Evolutionary conservation across 1,140 invertebrate genomes (phyloP).

Genomic region (Thaumetopoea pityocampa): DNA sequence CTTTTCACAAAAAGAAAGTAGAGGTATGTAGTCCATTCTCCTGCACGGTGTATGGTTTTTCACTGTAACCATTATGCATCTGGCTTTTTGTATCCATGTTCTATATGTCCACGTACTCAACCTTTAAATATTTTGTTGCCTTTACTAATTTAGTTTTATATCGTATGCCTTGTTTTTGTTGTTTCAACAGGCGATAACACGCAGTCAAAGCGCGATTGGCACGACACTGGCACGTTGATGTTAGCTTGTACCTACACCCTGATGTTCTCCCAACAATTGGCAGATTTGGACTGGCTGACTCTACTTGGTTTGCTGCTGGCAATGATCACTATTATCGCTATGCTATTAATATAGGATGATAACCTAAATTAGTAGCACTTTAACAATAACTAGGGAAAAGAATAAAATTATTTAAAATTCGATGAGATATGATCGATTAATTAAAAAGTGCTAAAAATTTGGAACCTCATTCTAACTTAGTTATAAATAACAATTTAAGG

Average conservation of each 20-base stretch:
- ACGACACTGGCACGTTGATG: constrained; percentile 76
- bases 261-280: constrained; percentile 79
- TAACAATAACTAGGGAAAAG: too few species aligned
- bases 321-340: constrained; percentile 81
- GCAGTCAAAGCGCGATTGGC: constrained; percentile 74
- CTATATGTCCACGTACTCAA: constrained; percentile 20
- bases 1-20: constrained; percentile 61
- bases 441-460: too few species aligned
- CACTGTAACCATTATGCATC: constrained; percentile 67
- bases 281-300: constrained; percentile 80
- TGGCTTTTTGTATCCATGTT: constrained; percentile 42
- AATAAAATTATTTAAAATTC: too few species aligned
- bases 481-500: too few species aligned
- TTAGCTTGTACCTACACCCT: constrained; percentile 80
- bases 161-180: constrained; percentile 46
- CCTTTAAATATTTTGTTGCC: constrained; percentile 19
- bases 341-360: constrained; percentile 72
- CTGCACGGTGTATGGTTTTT: constrained; percentile 71
- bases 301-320: constrained; percentile 82
- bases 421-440: too few species aligned
- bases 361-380: too few species aligned
- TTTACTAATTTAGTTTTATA: constrained; percentile 38
- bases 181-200: constrained; percentile 61
- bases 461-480: too few species aligned
- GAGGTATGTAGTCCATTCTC: constrained; percentile 67